Base-by-base conservation (phyloP, 2,888 invertebrate genomes). In the Isoperla grammatica region DNA sequence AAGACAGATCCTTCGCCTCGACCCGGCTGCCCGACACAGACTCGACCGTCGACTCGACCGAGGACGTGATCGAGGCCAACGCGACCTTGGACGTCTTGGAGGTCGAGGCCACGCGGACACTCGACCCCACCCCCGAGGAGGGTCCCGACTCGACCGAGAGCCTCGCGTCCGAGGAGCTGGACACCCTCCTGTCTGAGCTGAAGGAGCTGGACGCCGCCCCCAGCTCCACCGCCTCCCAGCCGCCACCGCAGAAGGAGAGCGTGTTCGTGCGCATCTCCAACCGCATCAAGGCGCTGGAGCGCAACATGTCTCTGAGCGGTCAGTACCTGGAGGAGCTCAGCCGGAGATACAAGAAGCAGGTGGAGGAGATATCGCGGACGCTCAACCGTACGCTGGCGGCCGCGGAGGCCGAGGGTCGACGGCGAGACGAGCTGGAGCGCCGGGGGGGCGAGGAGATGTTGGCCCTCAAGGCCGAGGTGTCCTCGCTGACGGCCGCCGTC, bases 241-340 rank as follows among this genome's bases (percentile, higher is more conserved):
- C 74, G 1, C 75, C 76, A 0, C 55, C 63, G 61, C 90, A 90
- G 70, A 94, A 95, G 69, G 96, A 97, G 74, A 94, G 95, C 8
- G 92, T 97, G n/a, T 95, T 99, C 73, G 83, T 98, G 71, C 81
- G 97, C 66, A 81, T 99, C 61, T 94, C 93, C 61, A 99, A 98
- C 75, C 85, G 96, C 71, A 94, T 99, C 60, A 95, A 95, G 87
- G 87, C 90, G 55, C 80, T 99, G 67, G 99, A 99, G 76, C 83
- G 92, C 67, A 99, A 99, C 76, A 93, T 99, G 86, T 95, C 96
- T 12, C 80, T 99, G 42, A 96, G 95, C 66, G 90, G 92, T 62
- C 95, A 96, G 74, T 99, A 98, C 74, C 78, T 99, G 66, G 97
- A 97, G 74, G 97, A 98, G 73, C 78, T 99, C 66, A 96, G 96